Evolutionary conservation across 2,797 vertebrate species (phyloP), one percentile per base, ranked within the genome.

Genomic region (Ammospiza maritima): DNA sequence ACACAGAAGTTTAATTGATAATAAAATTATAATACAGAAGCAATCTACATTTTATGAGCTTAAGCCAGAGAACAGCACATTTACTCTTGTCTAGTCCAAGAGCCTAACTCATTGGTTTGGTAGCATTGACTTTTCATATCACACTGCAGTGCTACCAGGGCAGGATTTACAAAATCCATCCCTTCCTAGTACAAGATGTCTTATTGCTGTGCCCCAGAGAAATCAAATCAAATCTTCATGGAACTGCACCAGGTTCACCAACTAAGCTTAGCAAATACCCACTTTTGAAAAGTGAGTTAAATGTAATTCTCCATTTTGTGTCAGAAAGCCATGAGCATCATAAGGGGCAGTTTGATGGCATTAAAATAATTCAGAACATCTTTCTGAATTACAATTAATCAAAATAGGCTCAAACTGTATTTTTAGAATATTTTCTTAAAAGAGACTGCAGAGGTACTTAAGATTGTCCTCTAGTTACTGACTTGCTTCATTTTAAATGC

Each of bases 401-500:
- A 88, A 90, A 93, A 71, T 76, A 78, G 91, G 29, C 32, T 84
- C 38, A 70, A 78, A 64, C 4, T 40, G 3, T 40, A 89, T 56
- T 90, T 87, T 85, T 94, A 36, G 89, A 77, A 72, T 80, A 73
- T 82, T 79, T 91, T 48, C n/a, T 72, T 48, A 54, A 81, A 78
- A 48, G 50, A 73, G 36, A 50, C 5, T 76, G 66, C 40, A 70
- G 56, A 85, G 36, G 30, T 72, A 77, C 40, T 89, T 82, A 45
- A 51, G 16, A 51, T 77, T 74, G 51, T 91, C 32, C 51, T 74
- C 71, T 80, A 47, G 57, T 73, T 95, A 48, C 90, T 92, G 81
- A 69, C 42, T 93, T 84, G 17, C 36, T 91, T 95, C 25, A 32
- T 87, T 92, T 94, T 78, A 88, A 80, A 78, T 81, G 50, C 69